Evolutionary conservation across 2,113 vertebrate species (phyloP), one percentile per base, ranked within the genome.

Genomic region (Passer montanus): DNA sequence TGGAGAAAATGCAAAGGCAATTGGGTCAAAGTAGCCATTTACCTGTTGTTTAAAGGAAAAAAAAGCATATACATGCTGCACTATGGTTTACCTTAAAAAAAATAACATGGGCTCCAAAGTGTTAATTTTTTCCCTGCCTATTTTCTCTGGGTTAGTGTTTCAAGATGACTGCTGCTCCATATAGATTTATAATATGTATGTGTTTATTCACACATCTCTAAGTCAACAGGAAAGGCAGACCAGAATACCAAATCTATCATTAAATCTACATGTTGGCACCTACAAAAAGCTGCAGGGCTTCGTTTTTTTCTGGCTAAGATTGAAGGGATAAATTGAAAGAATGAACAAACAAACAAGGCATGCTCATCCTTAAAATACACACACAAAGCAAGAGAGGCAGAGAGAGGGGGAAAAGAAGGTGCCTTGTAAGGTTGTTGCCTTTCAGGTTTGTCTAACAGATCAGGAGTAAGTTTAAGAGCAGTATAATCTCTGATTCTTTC

Each of bases 241-340:
- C 53, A 75, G 83, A 90, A 90, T 93, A 90, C n/a, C 43, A 90
- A 95, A 89, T 90, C 64, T 95, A 53, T 93, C 88, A 86, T 86
- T 93, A 96, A 76, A 92, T 72, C 79, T 78, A 90, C 60, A 70
- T 62, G 52, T 24, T 72, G 64, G 60, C 53, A 86, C 56, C 60
- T 64, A 90, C 28, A 62, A 92, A 87, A 47, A 78, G 58, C 60
- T 41, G 52, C 68, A 90, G 63, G 75, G 76, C 59, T 91, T 89
- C 13, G 41, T 7, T 81, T 79, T 79, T 94, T 91, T 58, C 84
- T 63, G 41, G 39, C 7, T 81, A 78, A 81, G 77, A 87, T 0
- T 56, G 77, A 75, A 93, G 13, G 59, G 46, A 83, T 88, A 93
- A 73, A 87, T 39, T 11, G 6, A 89, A 90, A 90, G 72, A 90